phyloP scores from a whole-genome alignment of 2,797 vertebrate genomes.

The Chiloscyllium punctatum region DNA sequence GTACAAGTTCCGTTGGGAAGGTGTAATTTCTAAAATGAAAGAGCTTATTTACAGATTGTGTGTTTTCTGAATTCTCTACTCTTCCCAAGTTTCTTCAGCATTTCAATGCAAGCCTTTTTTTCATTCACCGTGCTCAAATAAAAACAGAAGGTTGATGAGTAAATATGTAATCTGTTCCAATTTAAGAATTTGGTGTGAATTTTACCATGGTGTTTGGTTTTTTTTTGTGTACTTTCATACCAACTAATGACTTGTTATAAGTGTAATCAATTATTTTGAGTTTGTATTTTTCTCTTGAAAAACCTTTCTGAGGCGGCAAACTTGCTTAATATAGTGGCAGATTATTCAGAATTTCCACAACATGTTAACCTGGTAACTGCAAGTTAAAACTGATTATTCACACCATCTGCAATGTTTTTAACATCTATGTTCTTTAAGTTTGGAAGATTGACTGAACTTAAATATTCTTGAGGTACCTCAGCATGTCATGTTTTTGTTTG shows the following conservation, averaged over 20 bases:
- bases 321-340: not conserved
- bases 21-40: not conserved
- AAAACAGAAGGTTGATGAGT: not conserved
- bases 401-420: not conserved
- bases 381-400: not conserved
- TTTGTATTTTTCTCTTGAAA: constrained; percentile 15
- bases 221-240: not conserved
- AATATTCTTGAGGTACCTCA: not conserved
- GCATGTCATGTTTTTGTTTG: not conserved
- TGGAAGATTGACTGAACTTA: not conserved
- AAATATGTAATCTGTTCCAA: constrained; percentile 2
- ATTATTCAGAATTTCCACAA: not conserved
- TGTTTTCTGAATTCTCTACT: not conserved
- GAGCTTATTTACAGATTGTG: not conserved
- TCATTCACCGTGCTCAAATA: not conserved
- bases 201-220: not conserved
- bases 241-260: not conserved
- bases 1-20: not conserved
- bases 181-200: not conserved
- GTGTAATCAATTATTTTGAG: not conserved
- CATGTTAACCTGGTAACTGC: not conserved
- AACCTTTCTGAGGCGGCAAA: not conserved
- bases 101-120: not conserved
- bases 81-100: not conserved
- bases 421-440: not conserved